Evolutionary conservation across 2,113 vertebrate species (phyloP).

Genomic region (Cygnus atratus): DNA sequence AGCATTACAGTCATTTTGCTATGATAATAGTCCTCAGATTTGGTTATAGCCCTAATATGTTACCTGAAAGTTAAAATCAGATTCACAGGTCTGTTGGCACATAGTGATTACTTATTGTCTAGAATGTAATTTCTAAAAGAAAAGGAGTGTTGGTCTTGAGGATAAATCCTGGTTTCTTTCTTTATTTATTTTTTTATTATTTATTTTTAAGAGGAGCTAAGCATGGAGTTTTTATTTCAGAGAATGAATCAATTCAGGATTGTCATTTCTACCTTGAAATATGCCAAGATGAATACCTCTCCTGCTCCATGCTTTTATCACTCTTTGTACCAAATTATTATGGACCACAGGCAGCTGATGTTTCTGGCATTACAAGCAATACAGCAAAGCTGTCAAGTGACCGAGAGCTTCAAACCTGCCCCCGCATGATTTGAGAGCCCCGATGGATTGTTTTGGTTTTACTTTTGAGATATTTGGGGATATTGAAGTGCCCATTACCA

Average conservation of each 20-base stretch:
- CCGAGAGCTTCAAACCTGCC: not conserved
- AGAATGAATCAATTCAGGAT: not conserved
- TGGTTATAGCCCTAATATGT: conserved; percentile 55
- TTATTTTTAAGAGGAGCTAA: not conserved
- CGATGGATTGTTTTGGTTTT: not conserved
- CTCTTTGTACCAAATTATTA: not conserved
- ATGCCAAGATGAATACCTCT: not conserved
- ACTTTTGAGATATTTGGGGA: not conserved
- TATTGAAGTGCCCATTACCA: not conserved
- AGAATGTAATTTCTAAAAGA: conserved; percentile 18
- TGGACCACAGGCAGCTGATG: not conserved
- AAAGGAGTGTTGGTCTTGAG: not conserved
- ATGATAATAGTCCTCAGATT: conserved; percentile 62
- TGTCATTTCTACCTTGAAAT: not conserved
- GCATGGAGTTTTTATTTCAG: not conserved
- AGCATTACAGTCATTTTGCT: conserved; percentile 64
- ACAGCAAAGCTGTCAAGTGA: not conserved
- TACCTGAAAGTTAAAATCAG: conserved; percentile 61
- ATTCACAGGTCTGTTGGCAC: conserved; percentile 22
- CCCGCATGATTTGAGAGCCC: not conserved
- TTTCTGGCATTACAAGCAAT: not conserved
- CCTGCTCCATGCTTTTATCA: not conserved
- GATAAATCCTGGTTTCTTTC: conserved; percentile 11
- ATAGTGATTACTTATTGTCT: conserved; percentile 26
- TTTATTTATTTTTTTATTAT: not conserved